Evolutionary conservation across 2,797 vertebrate species (phyloP).

Genomic region (Furcifer pardalis): DNA sequence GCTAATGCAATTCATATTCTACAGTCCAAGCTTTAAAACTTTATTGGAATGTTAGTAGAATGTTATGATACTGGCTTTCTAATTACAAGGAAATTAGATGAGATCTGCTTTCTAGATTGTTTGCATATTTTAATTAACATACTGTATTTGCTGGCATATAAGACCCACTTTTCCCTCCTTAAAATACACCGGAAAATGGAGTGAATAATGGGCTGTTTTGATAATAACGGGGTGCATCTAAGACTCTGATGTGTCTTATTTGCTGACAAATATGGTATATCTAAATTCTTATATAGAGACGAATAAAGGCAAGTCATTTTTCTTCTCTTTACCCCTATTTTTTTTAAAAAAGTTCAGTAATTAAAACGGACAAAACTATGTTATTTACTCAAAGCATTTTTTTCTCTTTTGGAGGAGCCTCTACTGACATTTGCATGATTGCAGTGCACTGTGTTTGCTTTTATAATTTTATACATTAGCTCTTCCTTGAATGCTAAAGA

Average conservation of each 20-base stretch:
- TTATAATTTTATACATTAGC: neutral
- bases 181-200: too few species aligned
- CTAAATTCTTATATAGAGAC: neutral
- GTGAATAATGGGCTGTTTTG: too few species aligned
- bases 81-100: constrained; percentile 3
- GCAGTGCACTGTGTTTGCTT: neutral
- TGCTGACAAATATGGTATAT: too few species aligned
- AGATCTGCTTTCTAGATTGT: neutral
- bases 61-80: neutral
- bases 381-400: neutral
- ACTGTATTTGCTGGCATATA: too few species aligned
- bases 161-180: too few species aligned
- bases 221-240: too few species aligned
- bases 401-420: neutral
- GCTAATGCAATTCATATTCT: neutral
- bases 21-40: constrained; percentile 2
- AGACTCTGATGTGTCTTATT: too few species aligned
- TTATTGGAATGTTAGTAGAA: neutral
- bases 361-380: neutral
- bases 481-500: neutral
- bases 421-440: neutral
- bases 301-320: neutral
- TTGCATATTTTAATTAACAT: neutral
- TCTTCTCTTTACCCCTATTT: neutral
- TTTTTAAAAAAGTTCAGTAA: neutral